phyloP scores from a whole-genome alignment of 2,888 invertebrate species.

The Chalcosyrphus nemorum region DNA sequence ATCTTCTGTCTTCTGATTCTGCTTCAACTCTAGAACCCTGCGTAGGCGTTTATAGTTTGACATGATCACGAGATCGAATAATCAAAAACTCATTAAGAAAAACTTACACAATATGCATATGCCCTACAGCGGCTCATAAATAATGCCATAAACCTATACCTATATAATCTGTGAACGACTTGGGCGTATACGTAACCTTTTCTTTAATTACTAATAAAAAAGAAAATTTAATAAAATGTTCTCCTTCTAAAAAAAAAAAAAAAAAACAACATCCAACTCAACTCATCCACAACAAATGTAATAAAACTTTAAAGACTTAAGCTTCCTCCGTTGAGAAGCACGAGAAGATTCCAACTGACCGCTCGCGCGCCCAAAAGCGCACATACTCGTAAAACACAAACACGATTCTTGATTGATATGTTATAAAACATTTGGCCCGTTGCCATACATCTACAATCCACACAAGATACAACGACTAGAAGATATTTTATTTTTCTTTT shows the following conservation, averaged over 20 bases:
- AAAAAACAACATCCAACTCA: no score
- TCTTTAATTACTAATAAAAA: conserved; percentile 28
- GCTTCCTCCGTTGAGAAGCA: no score
- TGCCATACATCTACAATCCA: conserved; percentile 48
- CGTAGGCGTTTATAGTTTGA: neutral
- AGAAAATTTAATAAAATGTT: neutral
- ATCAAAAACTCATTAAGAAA: neutral
- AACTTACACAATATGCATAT: neutral
- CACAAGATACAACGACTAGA: neutral
- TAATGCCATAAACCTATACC: neutral
- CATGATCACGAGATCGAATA: neutral
- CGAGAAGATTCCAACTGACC: neutral
- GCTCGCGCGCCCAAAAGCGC: conserved; percentile 9
- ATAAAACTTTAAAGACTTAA: conserved; percentile 12
- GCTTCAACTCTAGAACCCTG: neutral
- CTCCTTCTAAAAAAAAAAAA: neutral
- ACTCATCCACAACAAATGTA: conserved; percentile 2
- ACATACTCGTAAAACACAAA: conserved; percentile 42
- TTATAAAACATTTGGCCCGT: conserved; percentile 49
- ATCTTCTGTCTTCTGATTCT: neutral
- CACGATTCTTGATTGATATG: conserved; percentile 57
- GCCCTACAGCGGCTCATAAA: conserved; percentile 5
- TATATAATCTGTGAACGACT: neutral
- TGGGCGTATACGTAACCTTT: conserved; percentile 51
- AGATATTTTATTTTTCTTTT: conserved; percentile 30